phyloP scores from a whole-genome alignment of 2,797 vertebrate species.

The Sebastes cheni region DNA sequence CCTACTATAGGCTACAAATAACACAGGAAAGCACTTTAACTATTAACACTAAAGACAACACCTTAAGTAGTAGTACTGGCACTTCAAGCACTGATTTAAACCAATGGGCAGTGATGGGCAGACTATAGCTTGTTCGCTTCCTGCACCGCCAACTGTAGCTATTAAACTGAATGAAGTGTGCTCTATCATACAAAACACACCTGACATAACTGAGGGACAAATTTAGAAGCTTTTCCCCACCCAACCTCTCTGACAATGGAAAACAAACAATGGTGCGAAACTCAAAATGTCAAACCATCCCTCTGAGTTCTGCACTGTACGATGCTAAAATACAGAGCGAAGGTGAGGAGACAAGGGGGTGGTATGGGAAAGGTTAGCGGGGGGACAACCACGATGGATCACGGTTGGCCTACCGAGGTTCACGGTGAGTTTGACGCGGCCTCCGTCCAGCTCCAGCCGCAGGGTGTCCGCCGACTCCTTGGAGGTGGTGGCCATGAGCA shows the following conservation, averaged over 20 bases:
- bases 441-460: conserved; percentile 93
- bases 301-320: not conserved
- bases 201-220: conserved; percentile 23
- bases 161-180: not conserved
- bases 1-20: too few relatives aligned
- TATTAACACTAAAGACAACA: too few relatives aligned
- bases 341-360: conserved; percentile 16
- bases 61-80: too few relatives aligned
- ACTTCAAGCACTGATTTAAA: too few relatives aligned
- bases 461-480: conserved; percentile 94
- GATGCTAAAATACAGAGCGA: conserved; percentile 13
- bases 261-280: not conserved
- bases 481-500: conserved; percentile 95
- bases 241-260: conserved; percentile 2
- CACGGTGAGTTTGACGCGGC: conserved; percentile 93
- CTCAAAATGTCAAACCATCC: conserved; percentile 18
- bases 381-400: not conserved
- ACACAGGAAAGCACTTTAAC: too few relatives aligned
- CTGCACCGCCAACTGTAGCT: too few relatives aligned
- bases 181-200: not conserved
- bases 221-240: conserved; percentile 35
- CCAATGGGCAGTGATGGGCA: not conserved
- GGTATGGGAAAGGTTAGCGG: conserved; percentile 12
- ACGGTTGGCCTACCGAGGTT: conserved; percentile 88
- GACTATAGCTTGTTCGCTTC: not conserved